Base-by-base conservation (phyloP, 2,888 invertebrate genomes). In the Xestia xanthographa region DNA sequence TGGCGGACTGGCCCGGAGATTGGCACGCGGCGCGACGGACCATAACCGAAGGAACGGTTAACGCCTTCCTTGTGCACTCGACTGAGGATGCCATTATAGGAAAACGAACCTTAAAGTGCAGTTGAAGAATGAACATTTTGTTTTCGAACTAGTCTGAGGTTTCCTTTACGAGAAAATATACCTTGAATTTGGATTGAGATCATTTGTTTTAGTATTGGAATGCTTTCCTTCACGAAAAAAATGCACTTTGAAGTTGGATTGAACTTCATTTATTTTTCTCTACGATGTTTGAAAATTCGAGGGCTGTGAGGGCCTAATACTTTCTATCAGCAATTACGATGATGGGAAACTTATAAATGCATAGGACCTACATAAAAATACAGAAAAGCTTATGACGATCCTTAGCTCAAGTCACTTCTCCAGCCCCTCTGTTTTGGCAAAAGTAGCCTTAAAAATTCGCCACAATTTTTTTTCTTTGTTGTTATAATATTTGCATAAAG, bases 11-110 rank as follows among this genome's bases (percentile, higher is more conserved):
- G 85, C 86, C 65, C 63, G 66, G 69, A 63, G 79, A 72, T 72
- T 80, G 84, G 84, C 80, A 80, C 77, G 86, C 58, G 65, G 26
- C 60, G 77, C 84, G 56, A 8, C 66, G 41, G 72, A 86, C 77
- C 81, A 74, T 72, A 77, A 75, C 68, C 26, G 26, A 41, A 58
- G 72, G 72, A 63, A 82, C 78, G 66, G 72, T 75, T 77, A 79
- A 68, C 56, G 72, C 38, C 67, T 69, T 62, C 45, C 41, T 72
- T 75, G 65, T 75, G 66, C 75, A 73, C 38, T 75, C 38, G 56
- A 65, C 78, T 72, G 72, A 63, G n/a, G 22, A 53, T 45, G 56
- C 48, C 3, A 60, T 66, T 68, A 82, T 20, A 29, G 62, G 72
- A 72, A 75, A 70, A 62, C 5, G 26, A 34, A 78, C 72, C 60